A percentile compares a stretch with the other conserved stretches of the same genome.
phyloP scores from a whole-genome alignment of 2,797 vertebrate genomes.

The Gadopsis bispinosus region DNA sequence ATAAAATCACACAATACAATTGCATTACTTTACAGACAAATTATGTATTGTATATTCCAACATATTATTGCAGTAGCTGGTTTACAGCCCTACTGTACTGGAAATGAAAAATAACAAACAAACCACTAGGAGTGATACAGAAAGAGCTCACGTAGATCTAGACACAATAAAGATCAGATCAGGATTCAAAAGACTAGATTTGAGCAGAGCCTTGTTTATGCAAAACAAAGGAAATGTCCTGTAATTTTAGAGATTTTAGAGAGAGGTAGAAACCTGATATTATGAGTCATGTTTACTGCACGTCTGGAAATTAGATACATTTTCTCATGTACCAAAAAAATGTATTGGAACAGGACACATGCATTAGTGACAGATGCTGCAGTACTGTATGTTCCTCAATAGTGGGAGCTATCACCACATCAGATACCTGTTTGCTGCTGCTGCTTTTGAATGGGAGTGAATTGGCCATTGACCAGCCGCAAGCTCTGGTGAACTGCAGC shows the following conservation, averaged over 20 bases:
- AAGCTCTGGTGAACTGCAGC: constrained; percentile 9
- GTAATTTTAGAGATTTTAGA: neutral
- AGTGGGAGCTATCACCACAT: constrained; percentile 54
- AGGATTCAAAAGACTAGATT: neutral
- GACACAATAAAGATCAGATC: neutral
- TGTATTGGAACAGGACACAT: accelerated
- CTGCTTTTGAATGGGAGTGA: constrained; percentile 10
- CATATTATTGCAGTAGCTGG: neutral
- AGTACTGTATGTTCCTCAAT: constrained; percentile 36
- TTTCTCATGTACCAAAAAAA: neutral
- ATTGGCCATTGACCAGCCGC: neutral
- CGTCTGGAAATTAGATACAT: neutral
- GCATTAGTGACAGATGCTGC: neutral
- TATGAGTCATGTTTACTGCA: neutral
- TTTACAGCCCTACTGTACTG: neutral
- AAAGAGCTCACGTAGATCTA: neutral
- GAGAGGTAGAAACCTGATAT: neutral
- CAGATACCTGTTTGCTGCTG: neutral
- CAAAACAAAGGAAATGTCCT: neutral
- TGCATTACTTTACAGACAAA: neutral
- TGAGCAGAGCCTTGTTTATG: neutral
- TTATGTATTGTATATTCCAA: neutral
- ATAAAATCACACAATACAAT: neutral
- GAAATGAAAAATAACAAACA: neutral
- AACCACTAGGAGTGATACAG: neutral